Evolutionary conservation across 2,113 vertebrate species (phyloP).

Genomic region (Chamaea fasciata): DNA sequence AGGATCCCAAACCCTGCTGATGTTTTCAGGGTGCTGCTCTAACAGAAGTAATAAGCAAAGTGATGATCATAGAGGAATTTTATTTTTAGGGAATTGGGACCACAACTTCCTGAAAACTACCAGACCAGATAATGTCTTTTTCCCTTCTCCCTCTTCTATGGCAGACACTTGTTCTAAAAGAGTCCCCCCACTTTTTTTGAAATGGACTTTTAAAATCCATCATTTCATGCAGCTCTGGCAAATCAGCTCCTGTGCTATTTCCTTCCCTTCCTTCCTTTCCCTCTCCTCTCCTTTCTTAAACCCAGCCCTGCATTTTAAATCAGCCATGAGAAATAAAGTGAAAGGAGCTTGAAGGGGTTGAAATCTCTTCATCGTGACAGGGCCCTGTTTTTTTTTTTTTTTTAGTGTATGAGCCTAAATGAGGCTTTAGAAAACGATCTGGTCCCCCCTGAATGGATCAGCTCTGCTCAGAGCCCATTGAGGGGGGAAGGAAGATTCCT

Average conservation of each 20-base stretch:
- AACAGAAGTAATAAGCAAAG: not conserved
- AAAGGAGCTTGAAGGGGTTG: not conserved
- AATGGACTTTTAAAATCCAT: slow-evolving; percentile 56
- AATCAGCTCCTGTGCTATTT: slow-evolving; percentile 39
- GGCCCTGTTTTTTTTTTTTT: not conserved
- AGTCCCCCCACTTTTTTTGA: not conserved
- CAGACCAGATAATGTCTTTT: slow-evolving; percentile 64
- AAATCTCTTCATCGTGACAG: slow-evolving; percentile 52
- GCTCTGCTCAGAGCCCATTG: slow-evolving; percentile 68
- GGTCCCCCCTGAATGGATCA: slow-evolving; percentile 54
- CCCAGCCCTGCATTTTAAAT: slow-evolving; percentile 65
- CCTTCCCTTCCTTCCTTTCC: slow-evolving; percentile 53
- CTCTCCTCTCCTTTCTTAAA: not conserved
- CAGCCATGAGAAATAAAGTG: slow-evolving; percentile 47
- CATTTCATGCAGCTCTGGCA: slow-evolving; percentile 43
- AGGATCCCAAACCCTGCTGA: not conserved
- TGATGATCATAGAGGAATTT: slow-evolving; percentile 11
- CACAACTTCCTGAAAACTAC: slow-evolving; percentile 58
- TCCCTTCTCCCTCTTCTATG: slow-evolving; percentile 9
- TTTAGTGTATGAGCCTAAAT: slow-evolving; percentile 61
- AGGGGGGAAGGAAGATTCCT: slow-evolving; percentile 53
- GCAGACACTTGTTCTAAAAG: slow-evolving; percentile 26
- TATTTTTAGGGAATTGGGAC: slow-evolving; percentile 54
- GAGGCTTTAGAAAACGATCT: slow-evolving; percentile 67
- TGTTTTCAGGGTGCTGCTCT: not conserved